phyloP scores from a whole-genome alignment of 2,797 vertebrate genomes.

The Schizopygopsis malacanthus region DNA sequence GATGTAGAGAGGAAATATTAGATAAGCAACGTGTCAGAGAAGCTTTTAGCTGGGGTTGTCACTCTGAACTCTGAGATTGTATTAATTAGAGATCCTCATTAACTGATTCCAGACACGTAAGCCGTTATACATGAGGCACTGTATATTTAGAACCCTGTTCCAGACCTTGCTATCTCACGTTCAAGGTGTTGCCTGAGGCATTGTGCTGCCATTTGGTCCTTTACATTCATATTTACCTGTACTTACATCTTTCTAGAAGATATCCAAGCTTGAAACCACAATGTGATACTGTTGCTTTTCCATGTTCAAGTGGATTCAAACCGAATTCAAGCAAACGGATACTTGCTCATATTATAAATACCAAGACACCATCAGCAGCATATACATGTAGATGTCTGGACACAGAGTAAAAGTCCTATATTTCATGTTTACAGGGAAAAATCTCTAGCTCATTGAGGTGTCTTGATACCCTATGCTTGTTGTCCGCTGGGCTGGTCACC shows the following conservation, averaged over 20 bases:
- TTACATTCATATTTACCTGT: background rate
- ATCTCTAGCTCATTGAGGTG: background rate
- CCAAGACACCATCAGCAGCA: background rate
- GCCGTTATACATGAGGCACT: constrained; percentile 33
- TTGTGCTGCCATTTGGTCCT: background rate
- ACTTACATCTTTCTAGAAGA: background rate
- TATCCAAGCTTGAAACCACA: constrained; percentile 12
- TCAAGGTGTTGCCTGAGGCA: constrained; percentile 12
- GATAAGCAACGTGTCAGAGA: background rate
- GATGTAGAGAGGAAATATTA: constrained; percentile 14
- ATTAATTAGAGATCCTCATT: constrained; percentile 22
- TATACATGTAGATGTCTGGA: constrained; percentile 5
- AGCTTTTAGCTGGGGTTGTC: constrained; percentile 16
- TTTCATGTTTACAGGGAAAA: background rate
- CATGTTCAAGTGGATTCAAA: background rate
- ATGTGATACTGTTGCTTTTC: background rate
- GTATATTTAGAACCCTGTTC: constrained; percentile 44
- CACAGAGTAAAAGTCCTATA: background rate
- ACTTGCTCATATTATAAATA: background rate
- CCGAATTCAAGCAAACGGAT: background rate
- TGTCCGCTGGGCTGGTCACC: constrained; percentile 70
- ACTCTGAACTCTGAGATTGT: constrained; percentile 6
- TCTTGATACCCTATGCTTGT: constrained; percentile 44
- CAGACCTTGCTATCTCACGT: constrained; percentile 31
- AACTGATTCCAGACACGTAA: constrained; percentile 6